Percentiles rank a stretch among this genome's conserved stretches.
Conservation (phyloP, 1,140 invertebrate genomes). For the Nasonia vitripennis region DNA sequence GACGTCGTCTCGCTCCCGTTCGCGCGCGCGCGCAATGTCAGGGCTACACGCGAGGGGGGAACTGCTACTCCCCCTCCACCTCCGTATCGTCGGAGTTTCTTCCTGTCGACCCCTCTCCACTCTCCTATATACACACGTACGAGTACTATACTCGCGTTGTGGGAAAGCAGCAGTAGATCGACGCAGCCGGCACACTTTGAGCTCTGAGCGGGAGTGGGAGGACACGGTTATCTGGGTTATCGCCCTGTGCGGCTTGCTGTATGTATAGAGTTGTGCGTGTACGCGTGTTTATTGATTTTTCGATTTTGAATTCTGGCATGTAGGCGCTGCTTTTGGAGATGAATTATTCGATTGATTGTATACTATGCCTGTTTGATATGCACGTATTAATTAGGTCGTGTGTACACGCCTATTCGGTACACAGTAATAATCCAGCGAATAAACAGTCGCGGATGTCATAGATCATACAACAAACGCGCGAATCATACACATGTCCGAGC, state of each 20-base stretch:
- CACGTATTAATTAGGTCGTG: no score
- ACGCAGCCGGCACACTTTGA: slow-evolving; percentile 32
- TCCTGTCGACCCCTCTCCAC: not conserved
- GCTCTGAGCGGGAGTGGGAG: no score
- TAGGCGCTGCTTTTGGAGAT: no score
- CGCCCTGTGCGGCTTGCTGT: not conserved
- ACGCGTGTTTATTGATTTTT: no score
- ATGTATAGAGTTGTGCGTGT: no score
- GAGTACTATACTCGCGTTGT: not conserved
- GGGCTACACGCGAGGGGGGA: slow-evolving; percentile 55
- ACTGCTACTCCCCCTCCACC: not conserved
- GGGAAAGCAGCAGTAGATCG: slow-evolving; percentile 26
- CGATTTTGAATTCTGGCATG: no score
- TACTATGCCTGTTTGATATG: no score
- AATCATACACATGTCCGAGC: not conserved
- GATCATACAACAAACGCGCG: no score
- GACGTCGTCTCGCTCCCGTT: slow-evolving; percentile 44
- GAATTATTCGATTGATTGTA: no score
- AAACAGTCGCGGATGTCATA: no score
- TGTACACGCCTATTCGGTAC: no score
- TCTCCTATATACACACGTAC: not conserved
- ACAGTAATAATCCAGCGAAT: no score
- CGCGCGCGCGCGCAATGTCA: slow-evolving; percentile 70
- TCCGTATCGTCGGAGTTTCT: not conserved
- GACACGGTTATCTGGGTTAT: slow-evolving; percentile 19